Evolutionary conservation across 1,140 invertebrate species (phyloP).

Genomic region (Nephila pilipes): DNA sequence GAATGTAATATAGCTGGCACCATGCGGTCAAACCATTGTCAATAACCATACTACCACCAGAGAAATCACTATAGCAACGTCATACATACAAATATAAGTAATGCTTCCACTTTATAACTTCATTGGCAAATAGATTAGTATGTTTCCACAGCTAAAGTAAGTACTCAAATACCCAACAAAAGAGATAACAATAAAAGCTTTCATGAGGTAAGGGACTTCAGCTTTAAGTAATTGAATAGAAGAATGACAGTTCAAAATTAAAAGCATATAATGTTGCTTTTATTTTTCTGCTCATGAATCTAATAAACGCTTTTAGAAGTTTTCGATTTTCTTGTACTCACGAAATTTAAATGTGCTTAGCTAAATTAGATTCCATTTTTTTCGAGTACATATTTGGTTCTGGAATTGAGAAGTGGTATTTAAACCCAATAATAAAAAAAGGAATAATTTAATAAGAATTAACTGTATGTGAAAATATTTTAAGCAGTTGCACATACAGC

Average conservation of each 20-base stretch:
- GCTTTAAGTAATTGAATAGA: background rate
- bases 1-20: conserved; percentile 48
- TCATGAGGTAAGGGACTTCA: background rate
- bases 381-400: too few species aligned
- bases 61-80: conserved; percentile 61
- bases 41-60: conserved; percentile 32
- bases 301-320: background rate
- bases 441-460: too few species aligned
- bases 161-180: background rate
- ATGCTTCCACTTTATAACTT: conserved; percentile 52
- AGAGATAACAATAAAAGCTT: background rate
- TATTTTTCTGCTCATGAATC: background rate
- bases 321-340: background rate
- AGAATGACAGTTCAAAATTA: background rate
- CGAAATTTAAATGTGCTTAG: background rate
- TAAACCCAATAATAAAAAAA: too few species aligned
- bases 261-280: background rate
- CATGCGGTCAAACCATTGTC: conserved; percentile 35
- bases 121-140: conserved; percentile 40
- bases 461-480: too few species aligned
- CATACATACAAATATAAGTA: conserved; percentile 63
- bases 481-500: too few species aligned
- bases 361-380: background rate
- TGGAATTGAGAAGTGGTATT: too few species aligned
- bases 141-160: conserved; percentile 2